Evolutionary conservation across 2,888 invertebrate genomes (phyloP).

Genomic region (Timema cristinae): DNA sequence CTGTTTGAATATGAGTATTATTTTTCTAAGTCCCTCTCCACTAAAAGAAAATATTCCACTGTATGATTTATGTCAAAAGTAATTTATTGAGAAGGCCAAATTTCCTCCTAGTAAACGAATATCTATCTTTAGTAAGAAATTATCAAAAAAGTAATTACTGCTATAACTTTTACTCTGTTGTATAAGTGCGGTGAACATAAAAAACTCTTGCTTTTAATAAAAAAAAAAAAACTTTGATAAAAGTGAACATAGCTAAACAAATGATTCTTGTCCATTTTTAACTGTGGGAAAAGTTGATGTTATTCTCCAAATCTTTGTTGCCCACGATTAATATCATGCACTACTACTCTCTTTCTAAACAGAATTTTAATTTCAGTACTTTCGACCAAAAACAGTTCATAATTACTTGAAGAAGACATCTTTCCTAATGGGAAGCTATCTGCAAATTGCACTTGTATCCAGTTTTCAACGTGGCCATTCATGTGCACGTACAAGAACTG

Average conservation of each 20-base stretch:
- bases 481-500: not conserved
- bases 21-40: too few species aligned
- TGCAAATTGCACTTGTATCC: slow-evolving; percentile 2
- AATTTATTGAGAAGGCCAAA: too few species aligned
- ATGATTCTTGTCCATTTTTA: not conserved
- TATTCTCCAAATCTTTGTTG: not conserved
- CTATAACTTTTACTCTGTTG: too few species aligned
- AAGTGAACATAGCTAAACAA: not conserved
- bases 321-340: not conserved
- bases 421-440: not conserved
- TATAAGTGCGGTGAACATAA: too few species aligned
- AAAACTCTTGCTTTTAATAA: too few species aligned
- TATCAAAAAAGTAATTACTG: too few species aligned
- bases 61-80: too few species aligned
- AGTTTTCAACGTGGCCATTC: not conserved
- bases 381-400: not conserved
- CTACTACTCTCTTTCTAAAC: not conserved
- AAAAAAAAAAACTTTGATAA: too few species aligned
- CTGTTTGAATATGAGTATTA: too few species aligned
- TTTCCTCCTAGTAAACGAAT: too few species aligned
- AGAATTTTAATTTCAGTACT: not conserved
- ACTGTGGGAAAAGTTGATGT: not conserved
- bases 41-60: too few species aligned
- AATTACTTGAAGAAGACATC: not conserved
- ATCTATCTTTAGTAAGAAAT: too few species aligned